These are phyloP conservation scores for Sebastes fasciatus DNA, from an alignment of 2,113 vertebrate genomes.

Conservation along the genomic window DNA sequence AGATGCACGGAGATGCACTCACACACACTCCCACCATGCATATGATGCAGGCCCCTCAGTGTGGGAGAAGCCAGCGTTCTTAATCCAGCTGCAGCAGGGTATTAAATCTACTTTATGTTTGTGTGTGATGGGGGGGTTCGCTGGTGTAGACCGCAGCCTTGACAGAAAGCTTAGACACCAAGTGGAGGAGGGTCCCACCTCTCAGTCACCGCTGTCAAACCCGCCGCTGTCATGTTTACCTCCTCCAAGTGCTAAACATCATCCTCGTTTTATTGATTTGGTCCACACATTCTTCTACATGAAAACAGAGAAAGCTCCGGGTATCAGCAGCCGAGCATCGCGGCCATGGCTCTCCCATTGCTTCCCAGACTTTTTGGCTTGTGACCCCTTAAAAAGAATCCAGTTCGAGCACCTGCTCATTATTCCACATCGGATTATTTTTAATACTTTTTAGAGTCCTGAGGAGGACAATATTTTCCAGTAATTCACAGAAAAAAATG, in stretches of 20 bases:
- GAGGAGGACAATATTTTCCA: no score
- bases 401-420: no score
- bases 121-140: constrained; percentile 39
- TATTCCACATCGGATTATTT: no score
- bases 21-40: constrained; percentile 13
- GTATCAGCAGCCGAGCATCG: no score
- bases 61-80: constrained; percentile 45
- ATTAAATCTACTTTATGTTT: constrained; percentile 66
- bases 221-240: constrained; percentile 15
- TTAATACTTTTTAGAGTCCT: no score
- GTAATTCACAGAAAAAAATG: no score
- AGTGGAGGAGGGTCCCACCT: constrained; percentile 10
- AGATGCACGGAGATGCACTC: background rate
- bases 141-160: constrained; percentile 32
- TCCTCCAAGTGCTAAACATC: background rate
- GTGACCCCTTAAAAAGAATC: no score
- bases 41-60: constrained; percentile 14
- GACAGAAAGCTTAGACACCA: constrained; percentile 42
- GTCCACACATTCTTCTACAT: background rate
- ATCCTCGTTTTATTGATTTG: background rate
- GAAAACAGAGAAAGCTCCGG: background rate
- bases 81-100: constrained; percentile 64
- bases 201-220: constrained; percentile 2
- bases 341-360: no score
- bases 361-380: background rate